These are phyloP conservation scores for Podotricha telesiphe DNA, from an alignment of 2,888 invertebrate genomes.

Conservation along the genomic window DNA sequence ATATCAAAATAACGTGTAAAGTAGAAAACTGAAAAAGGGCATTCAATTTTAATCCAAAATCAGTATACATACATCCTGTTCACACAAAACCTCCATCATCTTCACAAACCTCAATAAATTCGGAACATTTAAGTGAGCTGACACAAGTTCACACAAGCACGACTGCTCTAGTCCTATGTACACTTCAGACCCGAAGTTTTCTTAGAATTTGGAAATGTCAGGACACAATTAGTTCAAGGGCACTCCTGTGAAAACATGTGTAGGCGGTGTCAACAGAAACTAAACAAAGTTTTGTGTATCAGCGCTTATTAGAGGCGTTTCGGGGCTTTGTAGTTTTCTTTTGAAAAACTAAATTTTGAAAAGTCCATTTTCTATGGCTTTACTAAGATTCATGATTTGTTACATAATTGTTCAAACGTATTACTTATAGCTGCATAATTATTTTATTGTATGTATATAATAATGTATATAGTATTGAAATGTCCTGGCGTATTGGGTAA, in stretches of 20 bases:
- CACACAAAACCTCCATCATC: neutral
- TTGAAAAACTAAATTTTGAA: too few species aligned
- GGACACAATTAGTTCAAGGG: conserved; percentile 24
- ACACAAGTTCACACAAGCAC: conserved; percentile 5
- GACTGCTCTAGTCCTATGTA: conserved; percentile 13
- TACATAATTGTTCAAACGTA: too few species aligned
- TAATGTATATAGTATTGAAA: too few species aligned
- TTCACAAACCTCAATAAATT: conserved; percentile 2
- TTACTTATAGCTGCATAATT: too few species aligned
- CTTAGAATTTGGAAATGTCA: conserved; percentile 11
- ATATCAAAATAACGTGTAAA: too few species aligned
- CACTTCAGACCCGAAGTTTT: conserved; percentile 16
- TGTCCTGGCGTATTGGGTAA: too few species aligned
- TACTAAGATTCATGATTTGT: too few species aligned
- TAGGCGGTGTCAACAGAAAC: conserved; percentile 6
- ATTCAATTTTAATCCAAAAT: neutral
- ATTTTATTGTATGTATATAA: too few species aligned
- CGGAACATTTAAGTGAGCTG: conserved; percentile 12
- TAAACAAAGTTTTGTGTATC: neutral
- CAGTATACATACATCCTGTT: neutral
- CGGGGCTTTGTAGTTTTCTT: neutral
- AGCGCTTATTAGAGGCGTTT: neutral
- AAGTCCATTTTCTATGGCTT: too few species aligned
- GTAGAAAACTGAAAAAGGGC: neutral
- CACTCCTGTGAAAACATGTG: neutral